phyloP scores from a whole-genome alignment of 2,888 invertebrate genomes.

The Loripinus fragilis region DNA sequence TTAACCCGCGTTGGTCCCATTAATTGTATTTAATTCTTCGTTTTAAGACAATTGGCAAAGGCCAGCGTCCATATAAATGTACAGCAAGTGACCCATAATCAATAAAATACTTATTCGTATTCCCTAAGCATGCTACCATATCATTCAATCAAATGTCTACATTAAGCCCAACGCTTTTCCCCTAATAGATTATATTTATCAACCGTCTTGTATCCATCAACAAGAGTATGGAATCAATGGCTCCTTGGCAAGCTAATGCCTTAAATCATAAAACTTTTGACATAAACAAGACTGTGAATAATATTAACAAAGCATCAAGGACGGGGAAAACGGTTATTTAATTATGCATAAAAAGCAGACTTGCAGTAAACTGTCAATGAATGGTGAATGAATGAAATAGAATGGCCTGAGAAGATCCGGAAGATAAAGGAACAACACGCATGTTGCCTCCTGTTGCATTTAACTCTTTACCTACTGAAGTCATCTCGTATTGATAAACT shows the following conservation, averaged over 20 bases:
- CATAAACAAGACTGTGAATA: conserved; percentile 8
- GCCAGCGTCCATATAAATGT: background rate
- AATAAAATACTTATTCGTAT: conserved; percentile 9
- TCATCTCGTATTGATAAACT: too few species aligned
- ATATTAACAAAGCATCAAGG: conserved; percentile 13
- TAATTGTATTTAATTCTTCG: background rate
- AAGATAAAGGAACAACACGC: too few species aligned
- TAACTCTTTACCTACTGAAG: too few species aligned
- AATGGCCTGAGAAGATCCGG: too few species aligned
- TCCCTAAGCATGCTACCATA: background rate
- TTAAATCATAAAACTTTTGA: conserved; percentile 17
- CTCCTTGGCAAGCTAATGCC: background rate
- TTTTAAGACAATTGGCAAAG: background rate
- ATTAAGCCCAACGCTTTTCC: conserved; percentile 5
- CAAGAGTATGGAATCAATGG: background rate
- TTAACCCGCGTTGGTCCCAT: too few species aligned
- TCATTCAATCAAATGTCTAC: conserved; percentile 13
- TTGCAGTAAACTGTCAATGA: too few species aligned
- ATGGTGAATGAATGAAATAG: too few species aligned
- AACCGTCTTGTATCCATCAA: conserved; percentile 8
- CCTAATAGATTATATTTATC: background rate
- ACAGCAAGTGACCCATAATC: background rate
- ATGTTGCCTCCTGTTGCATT: too few species aligned
- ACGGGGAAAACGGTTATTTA: background rate
- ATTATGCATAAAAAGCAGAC: too few species aligned